Percentiles rank a stretch among this genome's conserved stretches.
These are phyloP conservation scores for Drosophila setifemur DNA, from an alignment of 1,140 invertebrate species.

Conservation along the genomic window DNA sequence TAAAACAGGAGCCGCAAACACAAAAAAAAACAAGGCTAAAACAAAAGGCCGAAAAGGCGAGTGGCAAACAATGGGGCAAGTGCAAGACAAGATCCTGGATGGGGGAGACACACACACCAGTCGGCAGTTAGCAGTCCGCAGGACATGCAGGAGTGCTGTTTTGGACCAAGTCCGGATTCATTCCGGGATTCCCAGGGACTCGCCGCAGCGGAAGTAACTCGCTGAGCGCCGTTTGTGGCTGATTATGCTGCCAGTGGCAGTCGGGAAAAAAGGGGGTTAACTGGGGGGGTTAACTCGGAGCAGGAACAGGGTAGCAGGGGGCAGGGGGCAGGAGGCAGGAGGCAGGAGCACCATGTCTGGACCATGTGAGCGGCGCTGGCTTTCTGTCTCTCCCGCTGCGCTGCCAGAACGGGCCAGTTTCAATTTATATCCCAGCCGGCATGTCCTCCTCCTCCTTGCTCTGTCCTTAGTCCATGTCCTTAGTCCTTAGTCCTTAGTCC, in stretches of 20 bases:
- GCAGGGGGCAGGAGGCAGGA: background rate
- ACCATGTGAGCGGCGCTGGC: slow-evolving; percentile 36
- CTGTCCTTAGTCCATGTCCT: slow-evolving; percentile 13
- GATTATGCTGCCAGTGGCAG: slow-evolving; percentile 80
- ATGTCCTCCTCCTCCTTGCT: background rate
- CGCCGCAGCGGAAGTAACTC: slow-evolving; percentile 81
- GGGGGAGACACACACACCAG: too few species aligned
- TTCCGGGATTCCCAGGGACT: slow-evolving; percentile 21
- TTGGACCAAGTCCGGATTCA: slow-evolving; percentile 23
- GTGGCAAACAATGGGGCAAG: slow-evolving; percentile 69
- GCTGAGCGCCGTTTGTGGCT: slow-evolving; percentile 80
- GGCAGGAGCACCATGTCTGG: slow-evolving; percentile 14
- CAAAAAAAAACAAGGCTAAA: too few species aligned
- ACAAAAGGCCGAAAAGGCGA: slow-evolving; percentile 62
- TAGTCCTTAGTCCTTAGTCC: too few species aligned
- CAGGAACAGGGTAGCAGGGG: background rate
- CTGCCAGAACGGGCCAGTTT: slow-evolving; percentile 41
- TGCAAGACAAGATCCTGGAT: too few species aligned
- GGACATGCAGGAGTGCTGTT: slow-evolving; percentile 27
- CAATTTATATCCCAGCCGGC: slow-evolving; percentile 41
- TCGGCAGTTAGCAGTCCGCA: too few species aligned
- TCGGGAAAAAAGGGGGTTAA: slow-evolving; percentile 6
- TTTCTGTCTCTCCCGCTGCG: slow-evolving; percentile 47
- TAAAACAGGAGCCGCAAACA: slow-evolving; percentile 23
- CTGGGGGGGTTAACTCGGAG: background rate